phyloP scores from a whole-genome alignment of 2,888 invertebrate genomes.

The Platynereis dumerilii region DNA sequence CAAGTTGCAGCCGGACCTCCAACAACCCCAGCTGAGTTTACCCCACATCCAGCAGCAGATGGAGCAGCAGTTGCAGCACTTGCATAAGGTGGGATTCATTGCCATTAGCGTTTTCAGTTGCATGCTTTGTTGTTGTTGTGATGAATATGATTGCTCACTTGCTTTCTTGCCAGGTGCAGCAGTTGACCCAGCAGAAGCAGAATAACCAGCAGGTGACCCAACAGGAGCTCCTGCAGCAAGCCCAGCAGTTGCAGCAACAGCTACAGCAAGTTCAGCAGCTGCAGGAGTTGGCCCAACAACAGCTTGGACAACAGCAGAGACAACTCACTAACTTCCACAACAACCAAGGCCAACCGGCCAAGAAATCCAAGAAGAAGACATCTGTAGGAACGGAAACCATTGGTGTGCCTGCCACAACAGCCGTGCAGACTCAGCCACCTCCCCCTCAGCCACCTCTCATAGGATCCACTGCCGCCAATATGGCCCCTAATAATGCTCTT shows the following conservation, averaged over 20 bases:
- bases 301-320: conserved; percentile 23
- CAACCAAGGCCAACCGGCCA: conserved; percentile 7
- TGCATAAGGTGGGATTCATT: conserved; percentile 1
- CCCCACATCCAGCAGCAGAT: conserved; percentile 42
- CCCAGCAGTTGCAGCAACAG: conserved; percentile 32
- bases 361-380: conserved; percentile 21
- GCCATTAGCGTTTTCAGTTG: neutral
- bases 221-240: conserved; percentile 40
- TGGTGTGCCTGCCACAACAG: neutral
- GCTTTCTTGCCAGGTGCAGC: conserved; percentile 26
- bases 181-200: conserved; percentile 41
- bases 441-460: conserved; percentile 12
- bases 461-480: neutral
- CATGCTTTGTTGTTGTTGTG: neutral
- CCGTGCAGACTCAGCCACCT: conserved; percentile 13
- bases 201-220: conserved; percentile 25
- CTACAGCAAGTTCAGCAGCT: conserved; percentile 37
- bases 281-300: conserved; percentile 39
- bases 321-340: conserved; percentile 17
- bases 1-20: conserved; percentile 13
- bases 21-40: conserved; percentile 24
- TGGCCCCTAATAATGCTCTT: neutral
- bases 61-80: conserved; percentile 29
- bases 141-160: conserved; percentile 1
- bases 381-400: neutral